Base-by-base conservation (phyloP, 1,140 invertebrate genomes). In the Eulimnadia texana region DNA sequence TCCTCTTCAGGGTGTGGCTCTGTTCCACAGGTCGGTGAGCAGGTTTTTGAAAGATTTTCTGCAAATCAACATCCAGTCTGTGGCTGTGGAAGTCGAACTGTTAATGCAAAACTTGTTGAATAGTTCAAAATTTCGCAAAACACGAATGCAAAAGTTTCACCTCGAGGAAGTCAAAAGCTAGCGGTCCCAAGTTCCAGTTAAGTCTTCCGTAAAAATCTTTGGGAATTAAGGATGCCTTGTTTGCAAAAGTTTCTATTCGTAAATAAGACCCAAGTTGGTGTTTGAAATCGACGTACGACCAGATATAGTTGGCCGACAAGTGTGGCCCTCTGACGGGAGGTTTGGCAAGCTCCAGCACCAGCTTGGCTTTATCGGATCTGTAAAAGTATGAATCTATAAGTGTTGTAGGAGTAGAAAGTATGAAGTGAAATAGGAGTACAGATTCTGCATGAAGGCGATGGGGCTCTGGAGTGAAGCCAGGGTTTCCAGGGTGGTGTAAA, bases 251-350 rank as follows among this genome's bases (percentile, higher is more conserved):
- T 25, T 57, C 55, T 27, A 57, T 3, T 0, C 55, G 6, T 16
- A 57, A 33, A 33, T 57, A 57, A 19, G 27, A 22, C 24, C 27
- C 28, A 20, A 57, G 2, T 3, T 29, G 25, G 3, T 33, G 25
- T 3, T 27, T 23, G 13, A 20, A 22, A 20, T 57, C 29, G 24
- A 29, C 25, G 25, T 33, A 57, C 3, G 55, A 57, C 55, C 55
- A 57, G n/a, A 57, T 57, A 27, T 57, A 57, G 33, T 57, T 57
- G n/a, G 55, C 55, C 16, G 55, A 57, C 33, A 42, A 16, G 16
- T 42, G 33, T 16, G 20, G 55, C 16, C 55, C 55, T n/a, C 29
- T 6, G 20, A 27, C 33, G 24, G 33, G 27, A 2, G 24, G 55
- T 27, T 33, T 57, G 23, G 55, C 33, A 27, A 57, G 33, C 28